Base-by-base conservation (phyloP, 64 coral and sea anemone genomes). In the Montipora sp. region DNA sequence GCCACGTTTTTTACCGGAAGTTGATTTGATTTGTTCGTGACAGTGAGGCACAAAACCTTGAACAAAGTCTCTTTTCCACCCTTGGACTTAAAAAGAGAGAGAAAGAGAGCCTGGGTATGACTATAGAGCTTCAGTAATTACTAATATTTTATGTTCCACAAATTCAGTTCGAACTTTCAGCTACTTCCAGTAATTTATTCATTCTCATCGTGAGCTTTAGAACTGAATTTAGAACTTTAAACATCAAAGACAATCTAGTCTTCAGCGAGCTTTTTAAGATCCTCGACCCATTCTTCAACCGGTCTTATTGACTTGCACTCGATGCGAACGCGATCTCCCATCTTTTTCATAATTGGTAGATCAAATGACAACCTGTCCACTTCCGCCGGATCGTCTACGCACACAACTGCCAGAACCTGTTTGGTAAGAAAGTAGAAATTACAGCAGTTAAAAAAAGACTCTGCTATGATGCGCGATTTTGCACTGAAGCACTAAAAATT, bases 331-430 rank as follows among this genome's bases (percentile, higher is more conserved):
- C 75, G 86, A 45, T 87, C 75, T 61, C 91, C 91, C 49, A 92
- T 92, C 72, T 92, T 74, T 78, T 92, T 92, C 91, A 92, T 92
- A 21, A 92, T 79, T 58, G 91, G 91, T 13, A 92, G n/a, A 59
- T 92, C 77, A 15, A 92, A 71, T 27, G 91, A 92, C 74, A 92
- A 87, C 44, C 59, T 76, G 67, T 92, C 91, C 14, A 87, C 74
- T 10, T 92, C 91, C 48, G 48, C 75, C 18, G 91, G 91, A 68
- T 85, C 51, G 5, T 84, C 27, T 19, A 92, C 91, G 70, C 91
- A 92, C 5, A 92, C 83, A 24, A 92, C 22, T 9, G 91, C 82
- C 11, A 87, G 58, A 87, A 92, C 20, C 91, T 92, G 73, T 19
- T 70, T n/a, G n/a, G 14, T 7, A 5, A 87, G 36, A 21, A 24